Evolutionary conservation across 1,140 invertebrate species (phyloP).

Genomic region (Aphis gossypii): DNA sequence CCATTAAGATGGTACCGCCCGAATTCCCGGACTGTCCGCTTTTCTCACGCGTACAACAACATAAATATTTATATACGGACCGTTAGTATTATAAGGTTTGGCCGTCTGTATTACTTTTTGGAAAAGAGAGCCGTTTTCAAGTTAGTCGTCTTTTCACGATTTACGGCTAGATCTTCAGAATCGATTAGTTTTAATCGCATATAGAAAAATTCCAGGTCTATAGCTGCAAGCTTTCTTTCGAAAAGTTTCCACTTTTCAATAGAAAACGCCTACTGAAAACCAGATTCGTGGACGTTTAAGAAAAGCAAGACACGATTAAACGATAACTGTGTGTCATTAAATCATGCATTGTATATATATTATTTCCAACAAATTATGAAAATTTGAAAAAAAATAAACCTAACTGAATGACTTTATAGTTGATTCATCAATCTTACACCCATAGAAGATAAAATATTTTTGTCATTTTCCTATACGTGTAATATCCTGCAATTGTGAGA

Average conservation of each 20-base stretch:
- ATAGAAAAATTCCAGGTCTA: background rate
- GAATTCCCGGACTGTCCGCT: background rate
- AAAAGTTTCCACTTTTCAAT: background rate
- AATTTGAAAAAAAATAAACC: background rate
- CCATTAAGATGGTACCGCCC: background rate
- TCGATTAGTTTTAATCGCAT: background rate
- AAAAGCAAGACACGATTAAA: background rate
- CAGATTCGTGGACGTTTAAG: too few species aligned
- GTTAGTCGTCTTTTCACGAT: background rate
- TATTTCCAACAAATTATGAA: background rate
- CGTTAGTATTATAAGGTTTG: conserved; percentile 9
- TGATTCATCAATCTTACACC: background rate
- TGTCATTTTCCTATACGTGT: background rate
- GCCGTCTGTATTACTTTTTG: conserved; percentile 1
- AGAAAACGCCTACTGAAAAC: background rate
- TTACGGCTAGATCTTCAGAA: background rate
- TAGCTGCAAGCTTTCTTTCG: too few species aligned
- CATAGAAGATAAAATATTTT: background rate
- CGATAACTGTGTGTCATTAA: background rate
- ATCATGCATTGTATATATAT: background rate
- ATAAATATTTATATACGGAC: conserved; percentile 20
- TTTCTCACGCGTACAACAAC: background rate
- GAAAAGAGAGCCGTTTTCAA: background rate
- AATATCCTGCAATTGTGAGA: background rate
- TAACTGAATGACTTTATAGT: background rate